Evolutionary conservation across 2,888 invertebrate species (phyloP).

Genomic region (Drosophila mercatorum): DNA sequence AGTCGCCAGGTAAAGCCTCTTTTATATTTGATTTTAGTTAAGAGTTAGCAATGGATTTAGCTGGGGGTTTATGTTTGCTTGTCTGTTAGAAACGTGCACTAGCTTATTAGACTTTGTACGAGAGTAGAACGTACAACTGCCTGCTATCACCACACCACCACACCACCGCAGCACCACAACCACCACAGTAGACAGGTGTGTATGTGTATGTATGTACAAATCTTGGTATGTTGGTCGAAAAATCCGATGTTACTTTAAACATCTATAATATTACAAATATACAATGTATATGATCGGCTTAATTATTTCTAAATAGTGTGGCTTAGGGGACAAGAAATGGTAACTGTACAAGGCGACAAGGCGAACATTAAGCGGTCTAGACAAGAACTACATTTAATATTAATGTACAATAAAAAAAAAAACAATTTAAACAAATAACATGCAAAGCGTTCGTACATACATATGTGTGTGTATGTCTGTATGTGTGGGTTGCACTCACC

Average conservation of each 20-base stretch:
- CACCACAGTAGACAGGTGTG: conserved; percentile 42
- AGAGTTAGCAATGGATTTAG: conserved; percentile 51
- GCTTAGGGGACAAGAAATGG: conserved; percentile 9
- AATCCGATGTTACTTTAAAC: conserved; percentile 12
- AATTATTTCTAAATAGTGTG: not conserved
- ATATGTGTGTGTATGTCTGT: conserved; percentile 6
- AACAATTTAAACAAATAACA: conserved; percentile 28
- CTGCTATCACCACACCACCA: conserved; percentile 46
- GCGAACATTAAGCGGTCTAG: not conserved
- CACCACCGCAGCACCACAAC: conserved; percentile 63
- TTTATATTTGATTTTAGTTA: conserved; percentile 41
- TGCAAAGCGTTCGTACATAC: conserved; percentile 14
- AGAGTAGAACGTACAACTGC: conserved; percentile 40
- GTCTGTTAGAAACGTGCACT: conserved; percentile 73
- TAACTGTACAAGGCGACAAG: conserved; percentile 30
- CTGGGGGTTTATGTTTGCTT: conserved; percentile 12
- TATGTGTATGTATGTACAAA: conserved; percentile 25
- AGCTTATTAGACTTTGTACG: conserved; percentile 48
- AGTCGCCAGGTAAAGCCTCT: conserved; percentile 29
- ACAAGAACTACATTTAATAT: conserved; percentile 23
- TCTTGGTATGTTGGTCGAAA: conserved; percentile 13
- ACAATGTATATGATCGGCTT: not conserved
- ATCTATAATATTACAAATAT: conserved; percentile 1
- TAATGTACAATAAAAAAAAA: conserved; percentile 1
- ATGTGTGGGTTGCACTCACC: conserved; percentile 39